Percentiles rank a stretch among this genome's conserved stretches.
Conservation (phyloP, 2,797 vertebrate genomes). For the Megaceryle alcyon region DNA sequence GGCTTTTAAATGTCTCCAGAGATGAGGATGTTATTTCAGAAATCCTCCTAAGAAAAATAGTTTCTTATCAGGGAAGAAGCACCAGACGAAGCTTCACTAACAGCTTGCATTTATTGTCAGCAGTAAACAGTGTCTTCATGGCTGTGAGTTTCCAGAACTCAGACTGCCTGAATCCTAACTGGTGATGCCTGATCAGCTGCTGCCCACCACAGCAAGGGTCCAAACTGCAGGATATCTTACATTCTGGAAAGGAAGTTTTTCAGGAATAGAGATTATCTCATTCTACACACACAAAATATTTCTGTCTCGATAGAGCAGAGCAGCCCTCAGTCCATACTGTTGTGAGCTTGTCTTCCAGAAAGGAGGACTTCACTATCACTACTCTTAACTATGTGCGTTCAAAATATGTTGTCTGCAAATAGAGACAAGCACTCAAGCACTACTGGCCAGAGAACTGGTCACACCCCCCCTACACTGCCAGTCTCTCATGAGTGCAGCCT, state of each 20-base stretch:
- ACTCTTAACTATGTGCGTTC: background rate
- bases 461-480: too few relatives aligned
- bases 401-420: accelerated
- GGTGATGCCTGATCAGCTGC: background rate
- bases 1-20: too few relatives aligned
- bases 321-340: background rate
- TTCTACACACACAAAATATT: background rate
- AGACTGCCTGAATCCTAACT: background rate
- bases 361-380: background rate
- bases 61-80: background rate
- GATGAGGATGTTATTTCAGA: background rate
- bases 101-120: background rate
- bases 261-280: background rate
- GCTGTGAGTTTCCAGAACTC: background rate
- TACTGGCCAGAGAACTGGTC: background rate
- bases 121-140: background rate
- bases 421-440: background rate
- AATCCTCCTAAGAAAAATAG: background rate
- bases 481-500: background rate
- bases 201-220: background rate
- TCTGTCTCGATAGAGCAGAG: background rate
- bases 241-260: background rate
- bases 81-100: background rate
- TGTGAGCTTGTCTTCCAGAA: background rate
- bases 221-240: background rate